Evolutionary conservation across 2,797 vertebrate species (phyloP), one percentile per base, ranked within the genome.

Genomic region (Percopsis omiscomaycus): DNA sequence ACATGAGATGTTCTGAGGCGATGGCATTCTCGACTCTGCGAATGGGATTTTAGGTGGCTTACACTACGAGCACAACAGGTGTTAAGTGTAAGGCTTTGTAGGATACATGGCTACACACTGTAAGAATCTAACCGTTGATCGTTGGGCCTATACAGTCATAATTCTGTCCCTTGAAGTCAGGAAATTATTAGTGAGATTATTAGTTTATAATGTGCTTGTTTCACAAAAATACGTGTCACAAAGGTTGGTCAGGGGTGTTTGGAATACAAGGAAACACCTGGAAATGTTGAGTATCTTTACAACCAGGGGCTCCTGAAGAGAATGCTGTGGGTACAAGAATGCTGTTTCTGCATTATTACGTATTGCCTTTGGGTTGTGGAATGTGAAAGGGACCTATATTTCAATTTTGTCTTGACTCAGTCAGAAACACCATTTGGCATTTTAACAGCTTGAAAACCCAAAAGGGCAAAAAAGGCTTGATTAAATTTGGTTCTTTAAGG

Each of bases 21-120:
- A 68, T 78, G 77, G 78, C 71, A 75, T 51, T 81, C 59, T 84
- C 77, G 74, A 64, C 71, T 55, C 64, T 55, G 66, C 55, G 66
- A 73, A 71, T 62, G 66, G 74, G 64, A 68, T 59, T 67, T 76
- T 68, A 68, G 58, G 12, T 56, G 27, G 44, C 44, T 50, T 71
- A 81, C 62, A 64, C 75, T 80, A 74, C 79, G 56, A 69, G 67
- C 49, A 81, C 69, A 78, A 80, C 79, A 48, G 11, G 46, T n/a
- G 3, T 48, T 1, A 5, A 48, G 32, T 37, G 32, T 37, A 37
- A 2, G 32, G 32, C 2, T 37, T 37, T 37, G 3, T 37, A 37
- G 32, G 22, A 37, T 8, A 37, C 32, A 6, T 37, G 32, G 32
- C 32, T 37, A 8, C 32, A 37, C 32, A 37, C 32, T 8, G 1